Evolutionary conservation across 2,888 invertebrate species (phyloP), one percentile per base, ranked within the genome.

Genomic region (Pelosia muscerda): DNA sequence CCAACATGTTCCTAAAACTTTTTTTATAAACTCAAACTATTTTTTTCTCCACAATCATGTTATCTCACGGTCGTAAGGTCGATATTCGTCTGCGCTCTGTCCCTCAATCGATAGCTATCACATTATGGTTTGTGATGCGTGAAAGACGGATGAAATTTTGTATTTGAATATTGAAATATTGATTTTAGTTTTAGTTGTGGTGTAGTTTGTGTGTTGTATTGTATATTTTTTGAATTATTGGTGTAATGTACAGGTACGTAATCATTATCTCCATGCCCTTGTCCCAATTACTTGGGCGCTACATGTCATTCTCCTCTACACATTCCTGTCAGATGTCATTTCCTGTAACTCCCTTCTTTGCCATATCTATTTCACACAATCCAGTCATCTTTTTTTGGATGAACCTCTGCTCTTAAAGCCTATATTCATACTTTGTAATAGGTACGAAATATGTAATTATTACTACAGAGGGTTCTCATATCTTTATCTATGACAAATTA

Each of bases 1-100:
- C 54, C 73, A 73, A 61, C 74, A 77, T 80, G 80, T 77, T 72
- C 72, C 72, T 68, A 63, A n/a, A 54, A 15, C 72, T 79, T 77
- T 79, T 81, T 77, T 71, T 77, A 68, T 69, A 77, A 60, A 65
- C n/a, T 42, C 69, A 38, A 63, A 53, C 71, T 25, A 62, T 58
- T 34, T 49, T 65, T 34, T 56, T 54, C 26, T 9, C 23, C 2
- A 25, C 10, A 13, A 49, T 9, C 31, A 34, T 58, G 61, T 64
- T 73, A 60, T 60, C 1, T 19, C 58, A 19, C 58, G 0, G 25
- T 0, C 0, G 1, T 74, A 81, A 70, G 60, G 62, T 28, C 61
- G 58, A 79, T 26, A 65, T 57, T 81, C 1, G 60, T 19, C 1
- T 71, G 66, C n/a, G 57, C 42, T 49, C 26, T 19, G 22, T 54